phyloP scores from a whole-genome alignment of 1,140 invertebrate species.

The Pteromalus puparum region DNA sequence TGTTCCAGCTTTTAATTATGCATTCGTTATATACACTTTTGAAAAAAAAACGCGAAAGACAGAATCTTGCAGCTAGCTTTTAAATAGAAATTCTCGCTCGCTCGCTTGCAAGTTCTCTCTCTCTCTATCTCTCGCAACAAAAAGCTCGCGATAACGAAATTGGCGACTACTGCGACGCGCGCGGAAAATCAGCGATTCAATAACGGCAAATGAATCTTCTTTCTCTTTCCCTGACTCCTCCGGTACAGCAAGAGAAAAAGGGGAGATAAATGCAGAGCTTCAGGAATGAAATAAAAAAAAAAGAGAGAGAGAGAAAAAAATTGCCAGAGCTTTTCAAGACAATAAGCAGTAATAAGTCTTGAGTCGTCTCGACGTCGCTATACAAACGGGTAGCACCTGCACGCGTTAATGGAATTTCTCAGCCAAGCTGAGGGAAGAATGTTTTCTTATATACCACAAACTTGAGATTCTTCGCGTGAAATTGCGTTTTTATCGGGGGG shows the following conservation, averaged over 20 bases:
- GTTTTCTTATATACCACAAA: background rate
- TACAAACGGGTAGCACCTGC: background rate
- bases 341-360: background rate
- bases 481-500: background rate
- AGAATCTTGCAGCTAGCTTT: background rate
- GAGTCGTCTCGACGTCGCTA: background rate
- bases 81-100: background rate
- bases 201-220: slow-evolving; percentile 2
- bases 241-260: background rate
- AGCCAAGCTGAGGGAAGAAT: background rate
- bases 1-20: background rate
- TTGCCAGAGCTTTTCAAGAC: background rate
- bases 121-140: background rate
- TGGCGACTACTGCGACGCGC: background rate
- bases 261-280: background rate
- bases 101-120: background rate
- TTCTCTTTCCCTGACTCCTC: background rate
- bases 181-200: slow-evolving; percentile 5
- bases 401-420: background rate
- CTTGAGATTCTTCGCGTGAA: background rate
- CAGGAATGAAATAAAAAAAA: background rate
- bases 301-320: background rate
- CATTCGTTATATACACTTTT: background rate
- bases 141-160: slow-evolving; percentile 12
- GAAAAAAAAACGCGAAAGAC: background rate